These are phyloP conservation scores for Diorhabda elongata DNA, from an alignment of 1,140 invertebrate genomes.

Conservation along the genomic window DNA sequence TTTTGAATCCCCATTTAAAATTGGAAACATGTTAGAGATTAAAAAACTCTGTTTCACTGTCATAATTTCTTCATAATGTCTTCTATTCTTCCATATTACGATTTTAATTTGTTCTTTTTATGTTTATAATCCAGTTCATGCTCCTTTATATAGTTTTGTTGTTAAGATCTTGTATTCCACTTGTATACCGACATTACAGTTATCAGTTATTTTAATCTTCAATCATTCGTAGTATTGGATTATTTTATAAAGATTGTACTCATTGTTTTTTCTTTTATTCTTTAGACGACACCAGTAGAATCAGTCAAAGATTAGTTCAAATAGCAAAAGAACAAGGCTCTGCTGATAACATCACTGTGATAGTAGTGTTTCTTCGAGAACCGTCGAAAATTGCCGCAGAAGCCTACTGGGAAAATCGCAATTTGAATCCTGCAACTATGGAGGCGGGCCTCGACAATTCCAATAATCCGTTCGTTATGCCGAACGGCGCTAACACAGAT, in stretches of 20 bases:
- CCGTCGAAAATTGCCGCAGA: constrained; percentile 59
- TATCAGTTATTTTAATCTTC: too few species aligned
- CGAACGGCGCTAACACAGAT: constrained; percentile 36
- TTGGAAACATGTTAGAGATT: too few species aligned
- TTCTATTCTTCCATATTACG: too few species aligned
- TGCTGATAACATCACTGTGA: constrained; percentile 82
- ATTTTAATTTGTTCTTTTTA: too few species aligned
- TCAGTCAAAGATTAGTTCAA: constrained; percentile 65
- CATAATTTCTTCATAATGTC: too few species aligned
- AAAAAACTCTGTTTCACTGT: too few species aligned
- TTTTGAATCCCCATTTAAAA: too few species aligned
- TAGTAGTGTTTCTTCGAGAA: constrained; percentile 80
- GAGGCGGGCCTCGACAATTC: constrained; percentile 42
- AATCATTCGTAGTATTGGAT: too few species aligned
- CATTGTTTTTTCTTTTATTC: constrained; percentile 22
- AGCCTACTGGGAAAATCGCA: constrained; percentile 40
- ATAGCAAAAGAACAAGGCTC: constrained; percentile 72
- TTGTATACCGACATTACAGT: too few species aligned
- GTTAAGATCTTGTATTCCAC: too few species aligned
- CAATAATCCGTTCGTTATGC: constrained; percentile 44
- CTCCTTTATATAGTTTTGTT: too few species aligned
- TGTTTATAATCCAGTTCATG: too few species aligned
- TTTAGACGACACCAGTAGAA: constrained; percentile 61
- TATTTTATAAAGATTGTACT: not conserved
- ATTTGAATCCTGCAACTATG: constrained; percentile 34